Percentiles rank a stretch among this genome's conserved stretches.
These are phyloP conservation scores for Tinamus major DNA, from an alignment of 2,797 vertebrate genomes.

Conservation along the genomic window DNA sequence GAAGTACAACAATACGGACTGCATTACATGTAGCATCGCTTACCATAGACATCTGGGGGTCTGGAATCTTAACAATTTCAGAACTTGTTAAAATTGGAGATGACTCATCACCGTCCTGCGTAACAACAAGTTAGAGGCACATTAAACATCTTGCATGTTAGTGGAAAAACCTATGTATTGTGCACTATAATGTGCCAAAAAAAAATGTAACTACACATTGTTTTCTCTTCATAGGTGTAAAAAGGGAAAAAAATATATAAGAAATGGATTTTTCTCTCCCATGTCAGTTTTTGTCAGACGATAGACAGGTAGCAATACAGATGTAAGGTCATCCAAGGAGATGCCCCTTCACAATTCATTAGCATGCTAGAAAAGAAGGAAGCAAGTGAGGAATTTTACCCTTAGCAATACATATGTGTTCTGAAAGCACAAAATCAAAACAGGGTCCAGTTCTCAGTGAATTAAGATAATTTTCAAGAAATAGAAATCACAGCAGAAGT, in stretches of 20 bases:
- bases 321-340: neutral
- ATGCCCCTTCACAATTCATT: fast-evolving
- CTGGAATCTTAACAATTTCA: slow-evolving; percentile 97
- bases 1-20: neutral
- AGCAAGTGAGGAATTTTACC: neutral
- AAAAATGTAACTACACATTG: neutral
- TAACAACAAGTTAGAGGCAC: neutral
- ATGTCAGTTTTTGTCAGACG: neutral
- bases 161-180: neutral
- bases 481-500: fast-evolving
- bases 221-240: neutral
- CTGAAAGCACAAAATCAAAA: neutral
- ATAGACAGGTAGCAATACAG: neutral
- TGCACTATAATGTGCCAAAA: neutral
- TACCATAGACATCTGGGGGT: slow-evolving; percentile 98
- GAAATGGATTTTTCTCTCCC: neutral
- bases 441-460: fast-evolving
- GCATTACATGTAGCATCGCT: slow-evolving; percentile 56
- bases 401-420: fast-evolving
- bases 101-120: slow-evolving; percentile 93
- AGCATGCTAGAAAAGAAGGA: neutral
- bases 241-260: neutral
- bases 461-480: neutral
- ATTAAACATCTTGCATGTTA: neutral
- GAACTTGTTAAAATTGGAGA: slow-evolving; percentile 89